Base-by-base conservation (phyloP, 2,113 vertebrate species). In the Vulpes lagopus region DNA sequence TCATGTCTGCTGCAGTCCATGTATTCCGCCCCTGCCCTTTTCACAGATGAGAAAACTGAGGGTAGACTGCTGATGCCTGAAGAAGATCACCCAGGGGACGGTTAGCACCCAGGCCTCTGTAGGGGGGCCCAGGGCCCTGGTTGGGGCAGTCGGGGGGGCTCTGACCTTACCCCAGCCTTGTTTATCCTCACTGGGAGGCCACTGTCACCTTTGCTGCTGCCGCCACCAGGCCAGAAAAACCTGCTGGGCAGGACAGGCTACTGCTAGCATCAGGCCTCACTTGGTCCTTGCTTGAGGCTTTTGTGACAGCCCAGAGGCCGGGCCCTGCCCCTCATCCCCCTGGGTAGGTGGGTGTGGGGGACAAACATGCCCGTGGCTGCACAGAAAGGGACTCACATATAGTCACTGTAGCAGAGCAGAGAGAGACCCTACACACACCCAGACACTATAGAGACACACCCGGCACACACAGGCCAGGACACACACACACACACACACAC, bases 141-240 rank as follows among this genome's bases (percentile, higher is more conserved):
- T 14, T 17, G 15, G 30, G 79, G 19, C 38, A 3, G 11, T 57
- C 78, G 35, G 16, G 30, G 35, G 35, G 74, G 57, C 57, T 35
- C 95, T 62, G 30, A 38, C 32, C 38, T 12, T 17, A 4, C 89
- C 62, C 65, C 32, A 23, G 30, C 25, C 95, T 92, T 35, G 43
- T 57, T 53, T 78, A 83, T 38, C 84, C 60, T 79, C 80, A n/a
- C 76, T 35, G 17, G 32, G 17, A 91, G 38, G 53, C 82, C 43
- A 27, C 12, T 32, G 62, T 96, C 86, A 86, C 94, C 90, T 94
- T 23, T 69, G 92, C 87, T 81, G 59, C 71, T 25, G 25, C 83
- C 0, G 4, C 85, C 35, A 53, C 78, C 53, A 57, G 83, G 79
- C 97, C 67, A 96, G 98, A 98, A 96, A 96, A 97, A 97, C 98